A percentile compares a stretch with the other conserved stretches of the same genome.
Evolutionary conservation across 2,888 invertebrate genomes (phyloP).

Genomic region (Trissolcus japonicus): DNA sequence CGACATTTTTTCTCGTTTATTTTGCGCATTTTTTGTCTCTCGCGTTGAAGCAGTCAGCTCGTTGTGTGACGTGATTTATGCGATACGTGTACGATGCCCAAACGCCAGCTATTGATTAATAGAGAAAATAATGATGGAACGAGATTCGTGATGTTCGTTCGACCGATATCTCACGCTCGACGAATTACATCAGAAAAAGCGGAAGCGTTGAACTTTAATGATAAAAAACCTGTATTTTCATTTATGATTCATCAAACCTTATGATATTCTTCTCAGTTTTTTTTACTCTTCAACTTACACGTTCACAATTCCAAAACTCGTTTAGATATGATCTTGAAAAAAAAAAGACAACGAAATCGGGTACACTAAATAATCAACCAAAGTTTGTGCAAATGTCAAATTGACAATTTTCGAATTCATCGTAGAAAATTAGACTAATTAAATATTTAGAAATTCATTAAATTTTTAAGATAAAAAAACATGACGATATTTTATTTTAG

Average conservation of each 20-base stretch:
- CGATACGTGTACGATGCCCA: conserved; percentile 57
- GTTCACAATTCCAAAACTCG: conserved; percentile 1
- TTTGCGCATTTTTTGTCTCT: conserved; percentile 43
- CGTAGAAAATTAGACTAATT: no score
- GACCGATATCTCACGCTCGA: conserved; percentile 58
- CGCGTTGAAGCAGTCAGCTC: conserved; percentile 47
- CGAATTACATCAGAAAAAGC: conserved; percentile 57
- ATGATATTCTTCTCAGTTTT: conserved; percentile 14
- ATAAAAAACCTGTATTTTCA: conserved; percentile 50
- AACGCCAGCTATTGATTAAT: conserved; percentile 57
- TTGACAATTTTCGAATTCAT: no score
- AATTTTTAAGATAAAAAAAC: no score
- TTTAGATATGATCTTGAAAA: no score
- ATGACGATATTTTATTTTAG: no score
- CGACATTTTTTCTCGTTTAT: conserved; percentile 29
- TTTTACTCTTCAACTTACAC: background rate
- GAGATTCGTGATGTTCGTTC: conserved; percentile 56
- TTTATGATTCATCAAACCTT: conserved; percentile 45
- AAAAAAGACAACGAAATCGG: no score
- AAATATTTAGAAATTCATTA: no score
- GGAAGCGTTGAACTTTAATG: conserved; percentile 56
- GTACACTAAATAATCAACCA: no score
- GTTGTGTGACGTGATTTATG: conserved; percentile 58
- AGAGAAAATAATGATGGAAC: conserved; percentile 58
- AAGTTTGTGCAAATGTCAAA: no score